Evolutionary conservation across 2,888 invertebrate genomes (phyloP).

Genomic region (Anagyrus pseudococci): DNA sequence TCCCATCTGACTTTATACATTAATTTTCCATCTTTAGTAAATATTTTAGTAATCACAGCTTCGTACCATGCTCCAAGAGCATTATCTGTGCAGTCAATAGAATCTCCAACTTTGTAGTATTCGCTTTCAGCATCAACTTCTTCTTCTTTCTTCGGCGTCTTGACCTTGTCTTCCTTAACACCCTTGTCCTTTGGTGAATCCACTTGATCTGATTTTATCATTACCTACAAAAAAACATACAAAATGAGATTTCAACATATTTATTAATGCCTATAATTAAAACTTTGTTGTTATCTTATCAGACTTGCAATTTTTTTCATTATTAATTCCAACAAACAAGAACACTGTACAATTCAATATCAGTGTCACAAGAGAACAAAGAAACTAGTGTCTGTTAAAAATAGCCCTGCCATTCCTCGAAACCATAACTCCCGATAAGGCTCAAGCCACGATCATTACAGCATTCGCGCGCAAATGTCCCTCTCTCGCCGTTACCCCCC

Average conservation of each 20-base stretch:
- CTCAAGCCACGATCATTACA: too few species aligned
- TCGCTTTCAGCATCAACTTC: constrained; percentile 62
- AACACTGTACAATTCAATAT: too few species aligned
- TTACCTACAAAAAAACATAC: constrained; percentile 18
- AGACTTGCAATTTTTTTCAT: too few species aligned
- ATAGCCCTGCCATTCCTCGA: too few species aligned
- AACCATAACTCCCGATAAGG: too few species aligned
- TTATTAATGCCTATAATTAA: too few species aligned
- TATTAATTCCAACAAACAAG: too few species aligned
- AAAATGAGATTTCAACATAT: constrained; percentile 45
- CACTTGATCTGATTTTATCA: constrained; percentile 40
- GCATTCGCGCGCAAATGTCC: too few species aligned
- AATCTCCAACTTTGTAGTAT: constrained; percentile 69
- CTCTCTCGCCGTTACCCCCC: too few species aligned
- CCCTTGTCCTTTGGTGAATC: constrained; percentile 25
- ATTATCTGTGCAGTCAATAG: constrained; percentile 71
- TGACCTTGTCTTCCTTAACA: not conserved
- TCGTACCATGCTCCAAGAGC: constrained; percentile 78
- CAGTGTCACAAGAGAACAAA: too few species aligned
- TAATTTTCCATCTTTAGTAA: constrained; percentile 52
- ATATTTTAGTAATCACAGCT: constrained; percentile 68
- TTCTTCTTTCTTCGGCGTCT: constrained; percentile 41
- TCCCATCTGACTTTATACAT: constrained; percentile 51
- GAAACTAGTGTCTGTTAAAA: too few species aligned
- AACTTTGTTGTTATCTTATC: too few species aligned